Conservation (phyloP, 2,888 invertebrate species). For the Idaea biselata region DNA sequence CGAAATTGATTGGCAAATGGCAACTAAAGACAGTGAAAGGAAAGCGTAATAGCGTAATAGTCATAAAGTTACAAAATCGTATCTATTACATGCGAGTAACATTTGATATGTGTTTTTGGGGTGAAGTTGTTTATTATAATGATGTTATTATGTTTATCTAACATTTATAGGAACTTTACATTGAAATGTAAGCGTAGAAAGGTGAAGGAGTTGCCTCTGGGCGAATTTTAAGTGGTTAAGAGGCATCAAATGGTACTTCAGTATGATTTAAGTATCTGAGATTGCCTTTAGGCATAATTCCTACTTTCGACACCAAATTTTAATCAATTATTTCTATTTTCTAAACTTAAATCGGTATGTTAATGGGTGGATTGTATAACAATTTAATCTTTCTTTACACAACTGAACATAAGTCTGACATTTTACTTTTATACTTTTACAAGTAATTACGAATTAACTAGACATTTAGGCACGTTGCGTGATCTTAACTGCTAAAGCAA, state of each 20-base stretch:
- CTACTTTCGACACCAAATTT: conserved; percentile 4
- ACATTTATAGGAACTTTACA: not conserved
- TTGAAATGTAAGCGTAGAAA: not conserved
- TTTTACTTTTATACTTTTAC: too few species aligned
- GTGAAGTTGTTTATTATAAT: not conserved
- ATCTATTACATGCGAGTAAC: conserved; percentile 24
- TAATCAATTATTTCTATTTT: not conserved
- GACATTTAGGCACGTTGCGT: too few species aligned
- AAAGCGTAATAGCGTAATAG: conserved; percentile 30
- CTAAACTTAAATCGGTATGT: not conserved
- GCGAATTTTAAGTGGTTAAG: not conserved
- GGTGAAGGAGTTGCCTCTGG: not conserved
- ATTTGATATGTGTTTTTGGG: conserved; percentile 10
- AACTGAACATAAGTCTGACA: not conserved
- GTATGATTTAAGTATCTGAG: not conserved
- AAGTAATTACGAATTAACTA: too few species aligned
- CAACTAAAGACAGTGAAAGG: conserved; percentile 35
- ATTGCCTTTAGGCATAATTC: not conserved
- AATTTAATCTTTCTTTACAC: not conserved
- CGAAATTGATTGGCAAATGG: conserved; percentile 14
- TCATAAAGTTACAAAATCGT: conserved; percentile 22
- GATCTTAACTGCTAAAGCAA: too few species aligned
- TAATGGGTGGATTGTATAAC: not conserved
- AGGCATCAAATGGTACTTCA: not conserved
- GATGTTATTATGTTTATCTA: not conserved